Evolutionary conservation across 1,140 invertebrate genomes (phyloP), one percentile per base, ranked within the genome.

Genomic region (Heliconius nattereri): DNA sequence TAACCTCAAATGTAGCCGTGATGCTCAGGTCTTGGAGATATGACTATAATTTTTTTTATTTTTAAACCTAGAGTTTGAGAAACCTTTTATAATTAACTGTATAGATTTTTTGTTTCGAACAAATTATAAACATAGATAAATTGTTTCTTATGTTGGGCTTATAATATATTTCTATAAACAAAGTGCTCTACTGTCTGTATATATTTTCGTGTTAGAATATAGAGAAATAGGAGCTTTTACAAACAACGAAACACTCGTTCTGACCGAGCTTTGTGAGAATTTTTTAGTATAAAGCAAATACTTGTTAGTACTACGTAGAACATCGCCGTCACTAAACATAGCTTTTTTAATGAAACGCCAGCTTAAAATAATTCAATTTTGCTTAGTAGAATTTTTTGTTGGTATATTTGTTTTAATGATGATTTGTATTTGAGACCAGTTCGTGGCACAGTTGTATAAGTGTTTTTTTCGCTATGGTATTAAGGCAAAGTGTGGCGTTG

Each of bases 231-330:
- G 32, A 66, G 60, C n/a, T 66, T 66, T 66, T 66, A 26, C 60
- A 66, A 66, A 66, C 60, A 66, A 66, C 60, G 60, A 26, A 26
- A 29, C 60, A 9, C 23, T 26, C 8, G 60, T 66, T 66, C 23
- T n/a, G 60, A 29, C 23, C 60, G 60, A 66, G 60, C 60, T 66
- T 66, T 66, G 60, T 66, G 23, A 13, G 57, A 66, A 13, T 66
- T 66, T 66, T 66, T 66, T 66, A 29, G 23, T 26, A 66, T 29
- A 66, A 60, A 13, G 57, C 57, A 60, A 66, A 66, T 66, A 66
- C 60, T 66, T 29, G 23, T 66, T 66, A 66, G 60, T 26, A 9
- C 60, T 66, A 57, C 20, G 54, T 57, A 66, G 9, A 13, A 66
- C 60, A 11, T 26, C 19, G 60, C 57, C 57, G 57, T 23, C 8